phyloP scores from a whole-genome alignment of 2,888 invertebrate genomes.

The Stegophylla sp. region DNA sequence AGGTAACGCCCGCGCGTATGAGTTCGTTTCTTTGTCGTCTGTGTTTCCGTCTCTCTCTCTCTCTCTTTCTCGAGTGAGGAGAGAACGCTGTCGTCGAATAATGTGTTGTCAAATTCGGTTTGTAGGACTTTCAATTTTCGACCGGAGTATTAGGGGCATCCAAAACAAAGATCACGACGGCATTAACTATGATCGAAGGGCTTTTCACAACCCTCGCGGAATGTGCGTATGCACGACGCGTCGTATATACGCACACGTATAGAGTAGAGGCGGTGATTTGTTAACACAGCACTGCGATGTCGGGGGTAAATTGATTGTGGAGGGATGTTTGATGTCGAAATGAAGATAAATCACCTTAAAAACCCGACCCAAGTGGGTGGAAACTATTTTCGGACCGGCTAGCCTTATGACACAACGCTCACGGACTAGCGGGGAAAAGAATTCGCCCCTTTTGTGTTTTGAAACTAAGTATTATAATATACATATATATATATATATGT shows the following conservation, averaged over 20 bases:
- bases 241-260: neutral
- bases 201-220: slow-evolving; percentile 28
- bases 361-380: slow-evolving; percentile 53
- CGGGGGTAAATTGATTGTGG: slow-evolving; percentile 58
- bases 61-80: neutral
- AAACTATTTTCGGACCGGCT: slow-evolving; percentile 52
- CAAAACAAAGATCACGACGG: slow-evolving; percentile 49
- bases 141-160: neutral
- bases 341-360: slow-evolving; percentile 58
- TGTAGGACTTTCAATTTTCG: slow-evolving; percentile 33
- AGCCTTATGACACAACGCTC: slow-evolving; percentile 5
- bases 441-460: slow-evolving; percentile 2
- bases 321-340: slow-evolving; percentile 58
- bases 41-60: too few relatives aligned
- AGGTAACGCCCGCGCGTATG: too few relatives aligned
- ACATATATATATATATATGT: slow-evolving; percentile 9
- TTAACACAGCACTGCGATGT: slow-evolving; percentile 49
- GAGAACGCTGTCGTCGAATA: slow-evolving; percentile 15
- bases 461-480: too few relatives aligned
- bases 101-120: slow-evolving; percentile 42
- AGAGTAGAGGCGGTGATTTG: slow-evolving; percentile 55
- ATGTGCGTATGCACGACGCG: neutral
- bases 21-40: too few relatives aligned
- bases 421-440: neutral
- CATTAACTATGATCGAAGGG: slow-evolving; percentile 57